Evolutionary conservation across 2,888 invertebrate species (phyloP), one percentile per base, ranked within the genome.

Genomic region (Euzophera pinguis): DNA sequence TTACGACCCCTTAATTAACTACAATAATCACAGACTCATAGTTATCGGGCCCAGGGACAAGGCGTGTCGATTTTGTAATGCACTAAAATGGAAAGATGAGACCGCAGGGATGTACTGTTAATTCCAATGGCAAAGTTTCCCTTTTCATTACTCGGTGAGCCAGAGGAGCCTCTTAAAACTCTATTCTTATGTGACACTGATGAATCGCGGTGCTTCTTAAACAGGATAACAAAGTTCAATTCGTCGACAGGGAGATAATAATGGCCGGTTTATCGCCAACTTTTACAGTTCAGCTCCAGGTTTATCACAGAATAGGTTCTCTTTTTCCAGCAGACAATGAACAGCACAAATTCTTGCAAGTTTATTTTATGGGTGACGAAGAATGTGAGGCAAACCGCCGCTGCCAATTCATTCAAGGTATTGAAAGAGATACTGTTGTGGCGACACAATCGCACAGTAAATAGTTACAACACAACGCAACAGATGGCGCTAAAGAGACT

Each of bases 391-490:
- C 49, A 39, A 53, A 65, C n/a, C 54, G 61, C 5, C 37, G 72
- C 0, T 66, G 61, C 54, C 52, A 60, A 54, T 48, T 57, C 56
- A 59, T 70, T 41, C 32, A 62, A 48, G 65, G 62, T 49, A 54
- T 67, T 7, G 63, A 64, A 47, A 59, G 60, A 41, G 56, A 64
- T 0, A 66, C 52, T 9, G 62, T 72, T 39, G n/a, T n/a, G n/a
- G n/a, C n/a, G n/a, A n/a, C n/a, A n/a, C n/a, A n/a, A n/a, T n/a
- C n/a, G n/a, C n/a, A n/a, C n/a, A n/a, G n/a, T n/a, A n/a, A n/a
- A n/a, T n/a, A n/a, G n/a, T n/a, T n/a, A n/a, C n/a, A n/a, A n/a
- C n/a, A n/a, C n/a, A n/a, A n/a, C n/a, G n/a, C n/a, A n/a, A n/a
- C n/a, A n/a, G n/a, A n/a, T n/a, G n/a, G n/a, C n/a, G n/a, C n/a